Conservation (phyloP, 2,113 vertebrate species). For the Arothron firmamentum region DNA sequence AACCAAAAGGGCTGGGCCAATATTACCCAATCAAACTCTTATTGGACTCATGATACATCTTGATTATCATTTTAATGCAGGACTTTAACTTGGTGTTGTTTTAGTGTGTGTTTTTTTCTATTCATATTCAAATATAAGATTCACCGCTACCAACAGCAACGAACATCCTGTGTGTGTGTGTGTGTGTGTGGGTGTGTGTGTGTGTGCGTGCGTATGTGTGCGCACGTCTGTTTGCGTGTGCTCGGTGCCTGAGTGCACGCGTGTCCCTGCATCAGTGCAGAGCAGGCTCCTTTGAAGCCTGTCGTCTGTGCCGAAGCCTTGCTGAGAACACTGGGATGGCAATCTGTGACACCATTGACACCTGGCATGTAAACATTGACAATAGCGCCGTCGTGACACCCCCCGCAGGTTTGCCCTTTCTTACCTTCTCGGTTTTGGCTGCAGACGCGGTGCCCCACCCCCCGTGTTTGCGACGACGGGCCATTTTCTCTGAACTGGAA, state of each 20-base stretch:
- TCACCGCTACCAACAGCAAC: neutral
- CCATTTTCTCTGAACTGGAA: conserved; percentile 10
- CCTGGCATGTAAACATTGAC: conserved; percentile 77
- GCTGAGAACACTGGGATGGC: conserved; percentile 73
- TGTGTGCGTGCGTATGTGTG: neutral
- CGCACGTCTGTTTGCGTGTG: conserved; percentile 1
- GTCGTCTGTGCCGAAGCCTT: conserved; percentile 68
- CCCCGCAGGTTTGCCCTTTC: conserved; percentile 73
- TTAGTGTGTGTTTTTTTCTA: too few species aligned
- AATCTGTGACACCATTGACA: conserved; percentile 79
- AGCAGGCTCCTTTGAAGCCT: conserved; percentile 74
- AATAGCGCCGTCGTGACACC: conserved; percentile 63
- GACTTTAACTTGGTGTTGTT: too few species aligned
- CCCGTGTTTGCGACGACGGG: conserved; percentile 29
- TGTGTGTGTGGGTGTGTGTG: too few species aligned
- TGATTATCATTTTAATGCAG: too few species aligned
- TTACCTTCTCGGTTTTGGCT: conserved; percentile 63
- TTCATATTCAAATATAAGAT: too few species aligned
- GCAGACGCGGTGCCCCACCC: conserved; percentile 23
- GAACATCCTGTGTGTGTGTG: neutral
- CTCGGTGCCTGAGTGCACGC: conserved; percentile 19
- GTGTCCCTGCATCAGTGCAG: conserved; percentile 30
- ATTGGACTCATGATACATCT: too few species aligned
- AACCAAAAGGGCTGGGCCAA: too few species aligned
- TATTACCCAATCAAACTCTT: too few species aligned